These are phyloP conservation scores for Lottia scabra DNA, from an alignment of 2,888 invertebrate genomes.

Conservation along the genomic window DNA sequence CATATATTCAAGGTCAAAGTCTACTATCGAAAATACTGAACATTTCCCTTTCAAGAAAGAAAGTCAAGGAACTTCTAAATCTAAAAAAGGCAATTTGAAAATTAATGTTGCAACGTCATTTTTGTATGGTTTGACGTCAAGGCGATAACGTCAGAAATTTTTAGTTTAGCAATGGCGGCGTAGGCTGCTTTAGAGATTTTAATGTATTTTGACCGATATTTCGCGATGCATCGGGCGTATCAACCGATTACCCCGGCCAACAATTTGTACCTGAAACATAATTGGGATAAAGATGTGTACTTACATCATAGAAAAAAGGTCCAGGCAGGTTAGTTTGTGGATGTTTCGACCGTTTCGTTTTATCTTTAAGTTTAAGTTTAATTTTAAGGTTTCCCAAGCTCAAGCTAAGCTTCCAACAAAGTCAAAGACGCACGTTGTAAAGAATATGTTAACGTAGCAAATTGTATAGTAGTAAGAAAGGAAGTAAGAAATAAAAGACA, in stretches of 20 bases:
- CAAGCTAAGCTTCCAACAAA: no score
- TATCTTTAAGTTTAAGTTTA: not conserved
- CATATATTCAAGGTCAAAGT: no score
- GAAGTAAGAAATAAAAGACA: no score
- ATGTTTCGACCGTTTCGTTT: no score
- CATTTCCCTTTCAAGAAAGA: no score
- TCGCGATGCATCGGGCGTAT: slow-evolving; percentile 51
- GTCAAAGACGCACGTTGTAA: no score
- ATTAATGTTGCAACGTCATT: not conserved
- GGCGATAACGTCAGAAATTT: not conserved
- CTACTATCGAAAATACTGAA: no score
- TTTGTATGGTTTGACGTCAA: not conserved
- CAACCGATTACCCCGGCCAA: slow-evolving; percentile 53
- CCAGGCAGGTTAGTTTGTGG: slow-evolving; percentile 33
- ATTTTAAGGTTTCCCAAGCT: no score
- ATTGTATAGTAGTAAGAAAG: no score
- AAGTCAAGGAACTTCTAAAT: no score
- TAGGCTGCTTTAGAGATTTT: not conserved
- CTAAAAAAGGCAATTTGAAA: no score
- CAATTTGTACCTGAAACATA: slow-evolving; percentile 48
- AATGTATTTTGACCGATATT: not conserved
- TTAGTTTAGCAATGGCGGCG: not conserved
- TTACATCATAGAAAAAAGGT: slow-evolving; percentile 53
- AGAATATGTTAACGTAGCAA: no score
- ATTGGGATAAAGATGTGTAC: slow-evolving; percentile 49